Evolutionary conservation across 2,797 vertebrate genomes (phyloP).

Genomic region (Muraenolepis orangiensis): DNA sequence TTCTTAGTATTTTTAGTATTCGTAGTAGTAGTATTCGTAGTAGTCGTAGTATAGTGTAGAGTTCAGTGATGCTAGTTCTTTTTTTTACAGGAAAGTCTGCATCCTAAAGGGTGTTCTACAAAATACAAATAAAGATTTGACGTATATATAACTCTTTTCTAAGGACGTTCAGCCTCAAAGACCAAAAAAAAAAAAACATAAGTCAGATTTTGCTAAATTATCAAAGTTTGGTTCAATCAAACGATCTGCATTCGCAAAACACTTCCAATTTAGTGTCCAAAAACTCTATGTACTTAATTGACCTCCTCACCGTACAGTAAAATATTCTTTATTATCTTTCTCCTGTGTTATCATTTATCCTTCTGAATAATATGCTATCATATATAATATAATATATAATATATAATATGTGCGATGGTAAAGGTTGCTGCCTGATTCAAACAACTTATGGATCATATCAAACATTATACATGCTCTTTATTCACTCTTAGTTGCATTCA

Average conservation of each 20-base stretch:
- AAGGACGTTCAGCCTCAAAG: no score
- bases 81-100: constrained; percentile 53
- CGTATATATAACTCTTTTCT: background rate
- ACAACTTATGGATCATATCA: no score
- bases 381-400: no score
- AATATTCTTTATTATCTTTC: constrained; percentile 30
- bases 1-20: no score
- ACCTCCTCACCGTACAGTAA: constrained; percentile 37
- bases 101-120: constrained; percentile 51
- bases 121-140: constrained; percentile 62
- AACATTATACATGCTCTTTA: no score
- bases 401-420: no score
- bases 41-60: constrained; percentile 25
- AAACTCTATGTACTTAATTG: constrained; percentile 40
- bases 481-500: no score
- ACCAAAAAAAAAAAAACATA: no score
- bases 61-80: no score
- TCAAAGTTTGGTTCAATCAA: constrained; percentile 47
- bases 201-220: background rate
- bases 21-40: constrained; percentile 31
- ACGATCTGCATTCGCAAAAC: constrained; percentile 32
- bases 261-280: constrained; percentile 42
- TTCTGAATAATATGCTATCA: constrained; percentile 44
- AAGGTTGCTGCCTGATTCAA: no score
- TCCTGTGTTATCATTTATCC: constrained; percentile 24